A percentile compares a stretch with the other conserved stretches of the same genome.
phyloP scores from a whole-genome alignment of 2,888 invertebrate genomes.

The Syrphus vitripennis region DNA sequence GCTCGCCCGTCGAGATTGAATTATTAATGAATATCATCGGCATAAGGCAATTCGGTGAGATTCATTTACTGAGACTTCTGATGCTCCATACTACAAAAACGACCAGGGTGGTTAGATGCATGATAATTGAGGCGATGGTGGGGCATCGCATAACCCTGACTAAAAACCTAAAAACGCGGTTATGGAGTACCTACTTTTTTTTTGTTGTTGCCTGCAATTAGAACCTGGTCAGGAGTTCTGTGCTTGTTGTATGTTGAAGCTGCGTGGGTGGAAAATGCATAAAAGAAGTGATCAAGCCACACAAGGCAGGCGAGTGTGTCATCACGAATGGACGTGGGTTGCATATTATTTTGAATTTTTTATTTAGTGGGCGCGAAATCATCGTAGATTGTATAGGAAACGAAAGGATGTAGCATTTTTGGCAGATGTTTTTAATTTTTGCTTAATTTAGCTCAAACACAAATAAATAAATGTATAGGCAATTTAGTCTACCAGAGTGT shows the following conservation, averaged over 20 bases:
- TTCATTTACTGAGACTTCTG: conserved; percentile 50
- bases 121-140: conserved; percentile 19
- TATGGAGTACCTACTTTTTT: not conserved
- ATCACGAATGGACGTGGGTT: conserved; percentile 59
- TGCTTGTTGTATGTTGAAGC: not conserved
- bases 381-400: not conserved
- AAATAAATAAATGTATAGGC: too few species aligned
- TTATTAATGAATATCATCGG: conserved; percentile 70
- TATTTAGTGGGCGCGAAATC: conserved; percentile 14
- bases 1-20: conserved; percentile 68
- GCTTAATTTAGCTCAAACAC: too few species aligned
- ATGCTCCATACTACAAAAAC: conserved; percentile 13
- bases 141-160: not conserved
- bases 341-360: conserved; percentile 37
- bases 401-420: conserved; percentile 25
- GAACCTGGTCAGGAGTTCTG: conserved; percentile 57
- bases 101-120: conserved; percentile 33
- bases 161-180: not conserved
- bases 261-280: conserved; percentile 58
- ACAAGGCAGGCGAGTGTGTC: conserved; percentile 40
- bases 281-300: conserved; percentile 42
- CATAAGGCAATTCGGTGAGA: conserved; percentile 57
- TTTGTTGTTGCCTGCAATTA: conserved; percentile 41
- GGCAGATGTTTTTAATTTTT: conserved; percentile 34
- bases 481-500: too few species aligned